A percentile compares a stretch with the other conserved stretches of the same genome.
Conservation (phyloP, 2,113 vertebrate genomes). For the Xyrauchen texanus region DNA sequence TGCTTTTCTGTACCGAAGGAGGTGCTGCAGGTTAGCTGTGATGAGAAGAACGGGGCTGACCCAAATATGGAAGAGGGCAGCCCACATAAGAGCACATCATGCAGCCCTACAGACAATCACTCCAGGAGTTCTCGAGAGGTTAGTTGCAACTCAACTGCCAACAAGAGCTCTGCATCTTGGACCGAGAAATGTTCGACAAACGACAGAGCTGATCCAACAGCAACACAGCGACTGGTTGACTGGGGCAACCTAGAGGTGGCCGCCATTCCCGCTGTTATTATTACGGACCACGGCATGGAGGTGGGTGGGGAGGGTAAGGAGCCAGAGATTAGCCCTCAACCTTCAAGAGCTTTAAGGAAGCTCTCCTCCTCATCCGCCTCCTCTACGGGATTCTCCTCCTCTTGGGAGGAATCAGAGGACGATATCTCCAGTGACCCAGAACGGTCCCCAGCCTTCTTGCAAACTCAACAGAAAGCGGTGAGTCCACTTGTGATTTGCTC, state of each 20-base stretch:
- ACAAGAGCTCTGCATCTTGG: slow-evolving; percentile 1
- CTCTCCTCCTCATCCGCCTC: slow-evolving; percentile 95
- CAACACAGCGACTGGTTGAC: slow-evolving; percentile 14
- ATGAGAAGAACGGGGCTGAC: slow-evolving; percentile 38
- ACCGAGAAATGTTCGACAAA: slow-evolving; percentile 42
- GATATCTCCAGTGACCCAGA: slow-evolving; percentile 95
- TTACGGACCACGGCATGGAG: slow-evolving; percentile 86
- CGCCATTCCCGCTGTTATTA: slow-evolving; percentile 85
- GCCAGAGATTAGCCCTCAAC: slow-evolving; percentile 67
- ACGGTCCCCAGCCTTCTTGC: slow-evolving; percentile 81
- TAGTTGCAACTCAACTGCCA: slow-evolving; percentile 7
- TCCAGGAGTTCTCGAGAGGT: slow-evolving; percentile 27
- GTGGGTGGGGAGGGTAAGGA: slow-evolving; percentile 68
- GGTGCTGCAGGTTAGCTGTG: slow-evolving; percentile 43
- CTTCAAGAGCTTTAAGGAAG: slow-evolving; percentile 78
- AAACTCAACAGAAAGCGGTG: slow-evolving; percentile 91
- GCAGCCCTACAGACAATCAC: slow-evolving; percentile 26
- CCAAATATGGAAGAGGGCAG: slow-evolving; percentile 50
- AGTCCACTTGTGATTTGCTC: slow-evolving; percentile 65
- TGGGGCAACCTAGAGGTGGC: slow-evolving; percentile 43
- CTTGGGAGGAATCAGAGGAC: slow-evolving; percentile 96
- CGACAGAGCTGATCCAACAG: slow-evolving; percentile 22
- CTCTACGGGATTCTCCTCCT: slow-evolving; percentile 95
- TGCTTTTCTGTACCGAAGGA: slow-evolving; percentile 43
- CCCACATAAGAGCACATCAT: slow-evolving; percentile 51